Evolutionary conservation across 2,888 invertebrate genomes (phyloP).

Genomic region (Pollenia griseotomentosa): DNA sequence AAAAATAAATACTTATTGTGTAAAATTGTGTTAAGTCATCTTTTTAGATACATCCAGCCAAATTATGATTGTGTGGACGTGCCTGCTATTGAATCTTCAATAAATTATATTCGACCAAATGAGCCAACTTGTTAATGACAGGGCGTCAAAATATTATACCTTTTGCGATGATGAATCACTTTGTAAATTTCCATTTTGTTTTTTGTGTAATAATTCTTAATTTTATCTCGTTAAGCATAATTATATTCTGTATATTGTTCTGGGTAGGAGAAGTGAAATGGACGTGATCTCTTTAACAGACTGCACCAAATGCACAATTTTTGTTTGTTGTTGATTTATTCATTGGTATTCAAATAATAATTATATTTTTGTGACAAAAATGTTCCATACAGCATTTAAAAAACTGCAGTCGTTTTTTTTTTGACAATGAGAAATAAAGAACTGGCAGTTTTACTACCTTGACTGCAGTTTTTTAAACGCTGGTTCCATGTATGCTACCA

Average conservation of each 20-base stretch:
- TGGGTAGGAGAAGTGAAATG: background rate
- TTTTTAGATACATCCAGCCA: slow-evolving; percentile 32
- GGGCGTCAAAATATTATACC: slow-evolving; percentile 72
- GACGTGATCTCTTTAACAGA: background rate
- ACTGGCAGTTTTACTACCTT: too few species aligned
- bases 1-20: slow-evolving; percentile 33
- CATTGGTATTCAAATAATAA: background rate
- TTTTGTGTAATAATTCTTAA: slow-evolving; percentile 14
- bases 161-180: slow-evolving; percentile 65
- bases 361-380: too few species aligned
- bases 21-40: slow-evolving; percentile 58
- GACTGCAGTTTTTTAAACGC: too few species aligned
- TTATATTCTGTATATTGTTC: slow-evolving; percentile 9
- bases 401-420: too few species aligned
- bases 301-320: too few species aligned
- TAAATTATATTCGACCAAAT: slow-evolving; percentile 60
- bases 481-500: too few species aligned
- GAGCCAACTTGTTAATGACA: slow-evolving; percentile 72
- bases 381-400: too few species aligned
- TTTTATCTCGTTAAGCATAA: slow-evolving; percentile 47
- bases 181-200: slow-evolving; percentile 1
- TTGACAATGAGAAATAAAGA: too few species aligned
- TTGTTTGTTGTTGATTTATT: too few species aligned
- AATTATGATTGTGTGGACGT: slow-evolving; percentile 16
- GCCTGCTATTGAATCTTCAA: slow-evolving; percentile 25